A percentile compares a stretch with the other conserved stretches of the same genome.
Conservation (phyloP, 1,140 invertebrate species). For the Sinella curviseta region DNA sequence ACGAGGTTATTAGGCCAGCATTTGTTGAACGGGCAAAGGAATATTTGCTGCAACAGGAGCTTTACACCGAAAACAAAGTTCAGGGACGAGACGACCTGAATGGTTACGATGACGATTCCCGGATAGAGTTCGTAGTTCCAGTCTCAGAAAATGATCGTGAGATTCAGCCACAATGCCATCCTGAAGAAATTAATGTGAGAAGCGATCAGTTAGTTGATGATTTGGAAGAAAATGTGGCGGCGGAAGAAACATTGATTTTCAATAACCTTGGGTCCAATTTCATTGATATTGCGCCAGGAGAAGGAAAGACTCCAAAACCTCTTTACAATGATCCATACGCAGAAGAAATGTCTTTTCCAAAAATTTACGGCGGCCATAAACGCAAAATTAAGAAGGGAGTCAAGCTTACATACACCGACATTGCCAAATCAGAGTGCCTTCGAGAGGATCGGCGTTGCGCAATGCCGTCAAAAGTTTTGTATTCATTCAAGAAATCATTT, state of each 20-base stretch:
- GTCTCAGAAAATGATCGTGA: too few species aligned
- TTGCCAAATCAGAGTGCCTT: conserved; percentile 19
- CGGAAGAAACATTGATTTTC: too few species aligned
- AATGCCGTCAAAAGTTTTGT: neutral
- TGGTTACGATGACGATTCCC: too few species aligned
- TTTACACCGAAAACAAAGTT: conserved; percentile 28
- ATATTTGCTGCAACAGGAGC: neutral
- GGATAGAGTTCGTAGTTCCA: too few species aligned
- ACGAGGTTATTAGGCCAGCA: neutral
- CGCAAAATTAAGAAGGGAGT: conserved; percentile 36
- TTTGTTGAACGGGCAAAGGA: neutral
- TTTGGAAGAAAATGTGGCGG: neutral
- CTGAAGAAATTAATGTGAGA: too few species aligned
- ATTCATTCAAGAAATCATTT: conserved; percentile 24
- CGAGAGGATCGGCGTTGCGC: conserved; percentile 8
- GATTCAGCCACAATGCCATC: too few species aligned
- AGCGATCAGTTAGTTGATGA: too few species aligned
- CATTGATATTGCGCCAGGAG: conserved; percentile 30
- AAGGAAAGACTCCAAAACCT: conserved; percentile 29
- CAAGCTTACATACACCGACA: conserved; percentile 32
- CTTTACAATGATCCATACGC: conserved; percentile 38
- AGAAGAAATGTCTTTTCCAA: conserved; percentile 50
- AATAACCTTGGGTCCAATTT: too few species aligned
- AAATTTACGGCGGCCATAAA: conserved; percentile 48
- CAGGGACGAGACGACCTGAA: too few species aligned